Evolutionary conservation across 2,113 vertebrate species (phyloP).

Genomic region (Siniperca knerii): DNA sequence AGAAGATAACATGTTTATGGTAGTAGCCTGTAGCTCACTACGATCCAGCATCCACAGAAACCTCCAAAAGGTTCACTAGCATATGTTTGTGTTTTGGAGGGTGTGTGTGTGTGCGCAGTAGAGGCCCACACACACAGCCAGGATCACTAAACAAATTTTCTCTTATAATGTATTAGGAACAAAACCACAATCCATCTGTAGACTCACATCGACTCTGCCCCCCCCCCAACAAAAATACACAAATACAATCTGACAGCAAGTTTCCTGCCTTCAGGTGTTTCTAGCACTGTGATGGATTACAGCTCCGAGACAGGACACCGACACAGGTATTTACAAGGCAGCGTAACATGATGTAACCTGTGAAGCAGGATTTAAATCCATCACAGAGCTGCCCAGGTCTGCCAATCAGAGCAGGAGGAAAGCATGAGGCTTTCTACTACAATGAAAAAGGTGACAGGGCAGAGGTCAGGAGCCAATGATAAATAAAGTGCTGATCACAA

Average conservation of each 20-base stretch:
- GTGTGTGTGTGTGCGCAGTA: neutral
- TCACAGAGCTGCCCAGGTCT: neutral
- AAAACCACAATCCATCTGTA: conserved; percentile 2
- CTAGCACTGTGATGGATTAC: conserved; percentile 28
- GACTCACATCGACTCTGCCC: neutral
- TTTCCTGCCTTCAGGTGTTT: conserved; percentile 19
- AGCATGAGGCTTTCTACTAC: neutral
- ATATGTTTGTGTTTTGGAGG: too few relatives aligned
- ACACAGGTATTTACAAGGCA: conserved; percentile 38
- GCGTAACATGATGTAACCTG: conserved; percentile 2
- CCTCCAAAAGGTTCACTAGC: neutral
- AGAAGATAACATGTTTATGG: conserved; percentile 32
- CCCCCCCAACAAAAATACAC: too few relatives aligned
- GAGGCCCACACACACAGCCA: neutral
- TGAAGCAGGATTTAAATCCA: conserved; percentile 21
- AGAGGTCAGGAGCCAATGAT: neutral
- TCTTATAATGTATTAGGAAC: conserved; percentile 3
- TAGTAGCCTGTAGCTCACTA: neutral
- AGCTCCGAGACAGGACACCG: conserved; percentile 1
- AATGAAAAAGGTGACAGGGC: neutral
- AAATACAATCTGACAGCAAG: neutral
- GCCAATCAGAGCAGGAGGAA: neutral
- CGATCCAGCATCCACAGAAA: conserved; percentile 16
- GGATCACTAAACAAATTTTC: neutral
- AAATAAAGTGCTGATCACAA: neutral